Evolutionary conservation across 30 jellyfish, hydroid and myxozoan species (phyloP).

Genomic region (Phacellophora camtschatica): DNA sequence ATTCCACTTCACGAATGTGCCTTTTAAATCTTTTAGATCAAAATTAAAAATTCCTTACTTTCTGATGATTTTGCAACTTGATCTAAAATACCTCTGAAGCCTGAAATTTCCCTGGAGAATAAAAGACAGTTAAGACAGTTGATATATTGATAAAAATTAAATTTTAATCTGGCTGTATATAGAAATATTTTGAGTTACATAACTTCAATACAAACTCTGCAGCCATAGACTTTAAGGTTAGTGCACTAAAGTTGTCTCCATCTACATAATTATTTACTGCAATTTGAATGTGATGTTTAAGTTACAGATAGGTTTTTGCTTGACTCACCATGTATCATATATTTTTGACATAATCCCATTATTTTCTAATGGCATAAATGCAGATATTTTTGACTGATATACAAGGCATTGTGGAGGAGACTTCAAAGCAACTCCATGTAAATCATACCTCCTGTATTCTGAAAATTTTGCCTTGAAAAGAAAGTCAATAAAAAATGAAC

Average conservation of each 20-base stretch:
- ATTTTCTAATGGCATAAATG: slow-evolving; percentile 34
- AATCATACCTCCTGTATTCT: slow-evolving; percentile 62
- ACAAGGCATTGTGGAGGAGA: slow-evolving; percentile 67
- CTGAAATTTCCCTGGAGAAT: slow-evolving; percentile 33
- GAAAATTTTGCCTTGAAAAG: slow-evolving; percentile 34
- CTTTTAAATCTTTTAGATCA: too few species aligned
- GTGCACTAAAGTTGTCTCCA: too few species aligned
- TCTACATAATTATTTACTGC: too few species aligned
- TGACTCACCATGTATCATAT: neutral
- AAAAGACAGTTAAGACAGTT: neutral
- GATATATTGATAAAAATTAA: too few species aligned
- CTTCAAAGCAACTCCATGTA: slow-evolving; percentile 40
- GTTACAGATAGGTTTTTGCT: too few species aligned
- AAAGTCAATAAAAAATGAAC: neutral
- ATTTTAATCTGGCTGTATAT: neutral
- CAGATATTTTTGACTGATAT: slow-evolving; percentile 19
- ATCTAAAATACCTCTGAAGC: slow-evolving; percentile 8
- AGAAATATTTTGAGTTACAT: neutral
- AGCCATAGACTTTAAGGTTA: neutral
- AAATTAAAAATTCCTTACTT: neutral
- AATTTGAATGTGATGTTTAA: too few species aligned
- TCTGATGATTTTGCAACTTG: slow-evolving; percentile 12
- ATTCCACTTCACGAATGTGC: too few species aligned
- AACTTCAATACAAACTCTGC: neutral
- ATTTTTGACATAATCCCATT: neutral